A percentile compares a stretch with the other conserved stretches of the same genome.
phyloP scores from a whole-genome alignment of 2,797 vertebrate genomes.

The Melanotaenia maccullochi region DNA sequence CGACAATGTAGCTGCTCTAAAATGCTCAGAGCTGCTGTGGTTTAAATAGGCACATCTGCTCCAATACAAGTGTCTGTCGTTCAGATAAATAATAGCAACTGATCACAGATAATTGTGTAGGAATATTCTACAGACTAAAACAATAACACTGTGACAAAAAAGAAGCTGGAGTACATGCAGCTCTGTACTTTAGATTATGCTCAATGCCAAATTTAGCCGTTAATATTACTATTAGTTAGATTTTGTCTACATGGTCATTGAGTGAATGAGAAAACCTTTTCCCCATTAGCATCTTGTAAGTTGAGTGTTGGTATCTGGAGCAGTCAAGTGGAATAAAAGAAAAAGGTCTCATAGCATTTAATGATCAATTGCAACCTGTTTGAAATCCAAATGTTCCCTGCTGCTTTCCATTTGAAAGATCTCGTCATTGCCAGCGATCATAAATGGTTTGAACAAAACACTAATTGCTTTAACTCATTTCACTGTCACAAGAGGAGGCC shows the following conservation, averaged over 20 bases:
- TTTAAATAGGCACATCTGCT: slow-evolving; percentile 28
- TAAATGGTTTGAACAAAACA: background rate
- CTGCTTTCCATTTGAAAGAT: background rate
- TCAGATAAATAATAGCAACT: slow-evolving; percentile 34
- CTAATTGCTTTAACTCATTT: background rate
- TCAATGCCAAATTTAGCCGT: background rate
- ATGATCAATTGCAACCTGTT: background rate
- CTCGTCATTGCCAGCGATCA: background rate
- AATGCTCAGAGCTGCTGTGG: slow-evolving; percentile 32
- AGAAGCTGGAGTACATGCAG: no score
- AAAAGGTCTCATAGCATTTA: background rate
- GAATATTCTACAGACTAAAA: background rate
- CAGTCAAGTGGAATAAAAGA: no score
- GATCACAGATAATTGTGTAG: slow-evolving; percentile 28
- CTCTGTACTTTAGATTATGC: background rate
- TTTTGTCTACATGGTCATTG: background rate
- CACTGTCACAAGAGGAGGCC: slow-evolving; percentile 11
- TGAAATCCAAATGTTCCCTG: background rate
- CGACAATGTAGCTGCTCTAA: slow-evolving; percentile 25
- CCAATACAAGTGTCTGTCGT: slow-evolving; percentile 15
- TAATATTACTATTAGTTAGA: background rate
- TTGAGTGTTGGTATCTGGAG: background rate
- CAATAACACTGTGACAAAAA: background rate
- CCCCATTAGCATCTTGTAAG: background rate
- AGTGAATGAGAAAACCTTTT: background rate